Evolutionary conservation across 2,888 invertebrate genomes (phyloP), one percentile per base, ranked within the genome.

Genomic region (Hydrotaea cyrtoneurina): DNA sequence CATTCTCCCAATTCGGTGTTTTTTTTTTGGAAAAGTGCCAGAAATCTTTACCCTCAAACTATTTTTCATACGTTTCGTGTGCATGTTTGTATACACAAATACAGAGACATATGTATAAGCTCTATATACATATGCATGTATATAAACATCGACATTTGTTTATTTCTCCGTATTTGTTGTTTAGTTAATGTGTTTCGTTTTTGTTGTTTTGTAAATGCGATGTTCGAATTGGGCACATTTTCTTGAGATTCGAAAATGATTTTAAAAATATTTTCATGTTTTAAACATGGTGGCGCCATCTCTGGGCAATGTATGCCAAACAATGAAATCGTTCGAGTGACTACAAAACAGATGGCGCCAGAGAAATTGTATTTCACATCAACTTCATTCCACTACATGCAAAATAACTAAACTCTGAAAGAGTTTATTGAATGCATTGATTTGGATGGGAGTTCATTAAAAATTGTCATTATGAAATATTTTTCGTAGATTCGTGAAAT

Each of bases 201-300:
- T 8, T 39, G 4, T 8, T 36, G 4, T 21, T 8, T 55, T 55
- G 21, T 55, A 55, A 7, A 55, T 55, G 55, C 0, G 55, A 2
- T 21, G 5, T 43, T 23, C 59, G 2, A 15, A 36, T 55, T n/a
- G 13, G 59, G 7, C 31, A 4, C 31, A 7, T 31, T 31, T 4
- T 4, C 31, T 31, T 31, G 31, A 31, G 2, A 2, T 15, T 15
- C 3, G 13, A 50, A 13, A 69, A 69, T 50, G 21, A 13, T 50
- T 13, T 53, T 71, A 1, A 31, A 31, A 31, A 31, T n/a, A 39
- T 57, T 36, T 55, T 72, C 79, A 31, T 39, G 55, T 83, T 86
- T 72, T 78, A 71, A 79, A 26, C 75, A 66, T 1, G 0, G 59
- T 86, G 80, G 86, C 87, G 87, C 88, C 90, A 86, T 85, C 89